Conservation (phyloP, 2,113 vertebrate genomes). For the Castor canadensis region DNA sequence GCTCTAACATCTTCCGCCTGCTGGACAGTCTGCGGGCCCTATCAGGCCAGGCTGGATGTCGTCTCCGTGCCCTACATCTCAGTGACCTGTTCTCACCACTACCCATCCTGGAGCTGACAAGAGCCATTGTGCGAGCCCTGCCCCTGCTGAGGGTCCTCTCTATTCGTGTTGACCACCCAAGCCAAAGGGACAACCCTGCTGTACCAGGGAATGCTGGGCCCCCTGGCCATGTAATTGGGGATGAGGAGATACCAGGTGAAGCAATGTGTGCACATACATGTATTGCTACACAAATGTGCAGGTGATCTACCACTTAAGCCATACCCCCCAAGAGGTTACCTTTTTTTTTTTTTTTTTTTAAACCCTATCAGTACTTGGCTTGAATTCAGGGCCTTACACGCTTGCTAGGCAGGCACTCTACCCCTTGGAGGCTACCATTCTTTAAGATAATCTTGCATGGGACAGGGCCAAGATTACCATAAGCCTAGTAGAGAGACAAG, state of each 20-base stretch:
- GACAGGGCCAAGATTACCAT: neutral
- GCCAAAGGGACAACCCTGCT: conserved; percentile 75
- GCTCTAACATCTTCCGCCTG: conserved; percentile 84
- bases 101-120: conserved; percentile 84
- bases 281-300: neutral
- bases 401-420: too few relatives aligned
- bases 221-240: conserved; percentile 62
- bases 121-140: conserved; percentile 80
- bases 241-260: conserved; percentile 86
- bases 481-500: neutral
- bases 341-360: too few relatives aligned
- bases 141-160: conserved; percentile 83
- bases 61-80: conserved; percentile 82
- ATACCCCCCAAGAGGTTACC: too few relatives aligned
- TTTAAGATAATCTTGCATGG: neutral
- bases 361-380: too few relatives aligned
- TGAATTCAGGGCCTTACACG: too few relatives aligned
- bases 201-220: conserved; percentile 69
- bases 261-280: neutral
- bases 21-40: conserved; percentile 84
- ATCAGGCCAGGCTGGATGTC: conserved; percentile 76
- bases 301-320: too few relatives aligned
- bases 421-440: neutral
- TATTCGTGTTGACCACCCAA: conserved; percentile 86
- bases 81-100: conserved; percentile 86